Base-by-base conservation (phyloP, 2,113 vertebrate genomes). In the Tupaia tana region DNA sequence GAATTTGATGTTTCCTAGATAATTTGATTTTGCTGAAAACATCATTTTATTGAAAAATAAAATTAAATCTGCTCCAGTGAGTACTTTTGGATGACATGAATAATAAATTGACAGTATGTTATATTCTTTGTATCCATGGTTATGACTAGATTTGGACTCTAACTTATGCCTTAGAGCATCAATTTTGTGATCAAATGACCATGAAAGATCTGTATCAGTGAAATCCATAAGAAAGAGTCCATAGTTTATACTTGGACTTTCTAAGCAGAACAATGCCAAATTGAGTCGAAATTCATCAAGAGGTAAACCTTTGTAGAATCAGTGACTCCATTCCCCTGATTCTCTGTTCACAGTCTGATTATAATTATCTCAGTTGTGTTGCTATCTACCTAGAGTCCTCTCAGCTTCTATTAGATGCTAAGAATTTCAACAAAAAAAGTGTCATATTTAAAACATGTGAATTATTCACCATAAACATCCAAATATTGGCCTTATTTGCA, bases 1-100 rank as follows among this genome's bases (percentile, higher is more conserved):
- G 59, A 96, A 93, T 29, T 88, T 96, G 71, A 74, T 83, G n/a
- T 71, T 95, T 93, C 81, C 66, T 75, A 54, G 56, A 89, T 92
- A 34, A 96, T 69, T 86, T 95, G 34, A 91, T 86, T 93, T 91
- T 93, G 22, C 29, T 89, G 58, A 93, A 95, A 96, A 84, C 89
- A 43, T 4, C 19, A 93, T 79, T 90, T 95, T 63, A 85, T 61
- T 96, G 71, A 75, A 89, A 82, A 96, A 71, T 71, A 90, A 29
- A 95, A 96, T 96, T 90, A 79, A 89, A 92, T 92, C 52, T 83
- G 59, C 34, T 64, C 81, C 27, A 78, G 58, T 82, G 54, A 96
- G 25, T 80, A 13, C 34, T 90, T 93, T 67, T 75, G 16, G 25
- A 96, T 34, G 69, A 77, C 64, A 89, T 63, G 87, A 7, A 78